Conservation (phyloP, 2,113 vertebrate species). For the Anguilla rostrata region DNA sequence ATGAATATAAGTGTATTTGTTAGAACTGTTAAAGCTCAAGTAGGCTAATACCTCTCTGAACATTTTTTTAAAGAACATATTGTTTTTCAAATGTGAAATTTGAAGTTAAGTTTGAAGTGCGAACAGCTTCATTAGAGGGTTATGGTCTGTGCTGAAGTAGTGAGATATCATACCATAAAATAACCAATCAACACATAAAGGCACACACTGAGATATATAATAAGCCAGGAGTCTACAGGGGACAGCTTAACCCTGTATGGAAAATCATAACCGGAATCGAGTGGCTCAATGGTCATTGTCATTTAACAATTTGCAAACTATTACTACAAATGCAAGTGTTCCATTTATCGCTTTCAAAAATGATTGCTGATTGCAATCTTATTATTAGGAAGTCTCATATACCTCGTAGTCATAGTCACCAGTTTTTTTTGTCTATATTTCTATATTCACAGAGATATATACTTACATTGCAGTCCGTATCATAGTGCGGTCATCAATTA, state of each 20-base stretch:
- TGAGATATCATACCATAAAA: constrained; percentile 44
- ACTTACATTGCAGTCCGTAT: too few relatives aligned
- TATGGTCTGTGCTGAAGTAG: neutral
- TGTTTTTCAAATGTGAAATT: neutral
- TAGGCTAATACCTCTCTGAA: neutral
- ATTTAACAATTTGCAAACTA: neutral
- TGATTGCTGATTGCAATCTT: neutral
- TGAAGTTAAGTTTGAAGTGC: neutral
- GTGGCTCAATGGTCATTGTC: constrained; percentile 44
- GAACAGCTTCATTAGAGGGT: neutral
- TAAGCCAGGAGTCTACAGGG: constrained; percentile 61
- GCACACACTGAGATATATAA: constrained; percentile 66
- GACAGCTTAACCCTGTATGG: constrained; percentile 68
- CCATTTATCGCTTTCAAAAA: neutral
- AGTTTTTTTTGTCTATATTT: too few relatives aligned
- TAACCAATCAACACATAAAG: constrained; percentile 67
- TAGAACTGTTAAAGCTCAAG: too few relatives aligned
- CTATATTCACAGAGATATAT: too few relatives aligned
- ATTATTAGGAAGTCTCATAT: too few relatives aligned
- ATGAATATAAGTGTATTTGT: too few relatives aligned
- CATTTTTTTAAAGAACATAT: neutral
- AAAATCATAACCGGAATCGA: constrained; percentile 62
- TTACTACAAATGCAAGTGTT: neutral
- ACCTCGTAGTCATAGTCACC: too few relatives aligned
- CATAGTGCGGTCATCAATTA: too few relatives aligned